Conservation (phyloP, 2,888 invertebrate genomes). For the Thereva unica region DNA sequence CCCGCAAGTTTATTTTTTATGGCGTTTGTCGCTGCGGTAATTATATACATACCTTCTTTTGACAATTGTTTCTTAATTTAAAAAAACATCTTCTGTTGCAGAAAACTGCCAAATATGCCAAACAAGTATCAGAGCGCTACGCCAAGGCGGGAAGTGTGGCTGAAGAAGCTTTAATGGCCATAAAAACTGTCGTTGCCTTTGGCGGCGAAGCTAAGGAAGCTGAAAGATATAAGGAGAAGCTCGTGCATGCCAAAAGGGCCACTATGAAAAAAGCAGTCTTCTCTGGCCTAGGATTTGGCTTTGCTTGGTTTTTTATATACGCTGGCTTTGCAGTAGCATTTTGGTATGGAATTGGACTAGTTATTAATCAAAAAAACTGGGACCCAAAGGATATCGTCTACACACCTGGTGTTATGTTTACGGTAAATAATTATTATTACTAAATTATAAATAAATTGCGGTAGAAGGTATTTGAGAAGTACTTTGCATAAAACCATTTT, state of each 20-base stretch:
- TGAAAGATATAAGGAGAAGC: slow-evolving; percentile 66
- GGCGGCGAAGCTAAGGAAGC: slow-evolving; percentile 74
- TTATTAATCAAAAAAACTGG: slow-evolving; percentile 63
- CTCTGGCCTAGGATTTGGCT: slow-evolving; percentile 71
- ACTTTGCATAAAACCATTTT: no score
- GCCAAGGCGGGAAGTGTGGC: slow-evolving; percentile 77
- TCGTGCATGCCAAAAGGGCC: slow-evolving; percentile 66
- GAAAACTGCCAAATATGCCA: slow-evolving; percentile 67
- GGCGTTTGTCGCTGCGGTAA: slow-evolving; percentile 67
- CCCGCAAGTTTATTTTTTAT: slow-evolving; percentile 70
- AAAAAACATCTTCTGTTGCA: slow-evolving; percentile 46
- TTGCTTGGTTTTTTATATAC: slow-evolving; percentile 78
- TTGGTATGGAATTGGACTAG: slow-evolving; percentile 78
- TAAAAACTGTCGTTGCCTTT: slow-evolving; percentile 79
- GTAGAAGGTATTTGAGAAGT: no score
- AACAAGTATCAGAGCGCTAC: slow-evolving; percentile 71
- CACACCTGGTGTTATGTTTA: slow-evolving; percentile 69
- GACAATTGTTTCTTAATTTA: not conserved
- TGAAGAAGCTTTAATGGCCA: slow-evolving; percentile 75
- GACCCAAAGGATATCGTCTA: slow-evolving; percentile 58
- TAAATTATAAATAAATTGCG: no score
- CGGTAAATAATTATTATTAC: slow-evolving; percentile 60
- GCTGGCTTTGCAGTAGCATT: slow-evolving; percentile 77
- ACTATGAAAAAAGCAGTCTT: slow-evolving; percentile 73
- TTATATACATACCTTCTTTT: slow-evolving; percentile 39